Base-by-base conservation (phyloP, 2,888 invertebrate genomes). In the Dicycla oo region DNA sequence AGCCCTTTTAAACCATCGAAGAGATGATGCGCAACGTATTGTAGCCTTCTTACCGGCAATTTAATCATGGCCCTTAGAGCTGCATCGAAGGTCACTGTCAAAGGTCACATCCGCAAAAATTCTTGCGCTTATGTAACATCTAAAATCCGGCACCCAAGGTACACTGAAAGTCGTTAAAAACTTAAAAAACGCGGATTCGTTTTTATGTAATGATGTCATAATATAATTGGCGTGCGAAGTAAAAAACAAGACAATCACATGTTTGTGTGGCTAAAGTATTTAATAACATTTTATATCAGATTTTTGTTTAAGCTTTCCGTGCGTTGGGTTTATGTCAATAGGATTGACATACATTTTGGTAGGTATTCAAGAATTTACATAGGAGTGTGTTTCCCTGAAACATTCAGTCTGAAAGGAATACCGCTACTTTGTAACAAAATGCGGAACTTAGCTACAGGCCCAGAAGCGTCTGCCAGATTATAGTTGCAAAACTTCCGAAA, bases 201-300 rank as follows among this genome's bases (percentile, higher is more conserved):
- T 80, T 85, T 74, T 80, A 53, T 66, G 20, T 54, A 63, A 66
- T 85, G 85, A 85, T 73, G 85, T 85, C 81, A 85, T 75, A 61
- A 54, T 53, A 65, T 80, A 81, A 85, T 81, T 83, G 63, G 57
- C 81, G 73, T 85, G 83, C 47, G 81, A 85, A 78, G 58, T 70
- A 75, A 81, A 84, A 84, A 81, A 69, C 62, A 63, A 82, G 57
- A 75, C 62, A 82, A 82, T 84, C 68, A 15, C 30, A 60, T 74
- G 49, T 60, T 65, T 56, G 43, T 67, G 61, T 53, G 43, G 40
- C 10, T 56, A 4, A 45, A 68, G 60, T 60, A 43, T 78, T 62
- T 64, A 40, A 56, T 56, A 72, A n/a, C 18, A 40, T 65, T 64
- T 66, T 69, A 47, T 51, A 20, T 8, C 4, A 38, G 8, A 45